A percentile compares a stretch with the other conserved stretches of the same genome.
These are phyloP conservation scores for Drusus annulatus DNA, from an alignment of 1,140 invertebrate genomes.

Conservation along the genomic window DNA sequence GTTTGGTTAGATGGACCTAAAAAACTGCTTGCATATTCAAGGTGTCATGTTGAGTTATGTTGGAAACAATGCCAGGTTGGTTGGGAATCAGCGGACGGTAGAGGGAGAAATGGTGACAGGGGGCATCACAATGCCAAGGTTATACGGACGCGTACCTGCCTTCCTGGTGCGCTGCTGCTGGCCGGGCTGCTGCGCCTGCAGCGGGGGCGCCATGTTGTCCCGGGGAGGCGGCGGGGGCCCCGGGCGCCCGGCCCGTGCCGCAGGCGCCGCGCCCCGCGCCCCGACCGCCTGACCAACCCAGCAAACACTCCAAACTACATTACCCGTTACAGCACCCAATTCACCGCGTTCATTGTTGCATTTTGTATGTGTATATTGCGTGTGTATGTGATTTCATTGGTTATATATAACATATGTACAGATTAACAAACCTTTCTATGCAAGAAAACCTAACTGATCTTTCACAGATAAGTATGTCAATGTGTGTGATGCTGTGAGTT, in stretches of 20 bases:
- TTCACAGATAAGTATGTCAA: neutral
- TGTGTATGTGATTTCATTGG: neutral
- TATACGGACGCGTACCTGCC: slow-evolving; percentile 59
- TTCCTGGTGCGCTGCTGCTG: slow-evolving; percentile 75
- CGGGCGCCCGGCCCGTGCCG: slow-evolving; percentile 80
- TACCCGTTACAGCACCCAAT: slow-evolving; percentile 24
- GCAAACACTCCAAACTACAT: slow-evolving; percentile 59
- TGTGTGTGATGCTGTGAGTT: neutral
- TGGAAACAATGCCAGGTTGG: too few relatives aligned
- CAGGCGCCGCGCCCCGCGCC: slow-evolving; percentile 59
- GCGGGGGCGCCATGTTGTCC: slow-evolving; percentile 73
- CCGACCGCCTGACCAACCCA: slow-evolving; percentile 55
- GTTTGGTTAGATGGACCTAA: too few relatives aligned
- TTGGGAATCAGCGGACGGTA: neutral
- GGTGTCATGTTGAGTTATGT: too few relatives aligned
- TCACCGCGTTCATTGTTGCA: slow-evolving; percentile 15
- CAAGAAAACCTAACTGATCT: too few relatives aligned
- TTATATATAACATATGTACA: too few relatives aligned
- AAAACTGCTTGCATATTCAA: too few relatives aligned
- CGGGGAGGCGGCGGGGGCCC: slow-evolving; percentile 85
- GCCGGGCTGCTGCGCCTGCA: slow-evolving; percentile 81
- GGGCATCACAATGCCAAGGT: slow-evolving; percentile 20
- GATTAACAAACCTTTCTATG: too few relatives aligned
- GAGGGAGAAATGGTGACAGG: slow-evolving; percentile 19
- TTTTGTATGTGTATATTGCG: neutral